Evolutionary conservation across 2,888 invertebrate species (phyloP).

Genomic region (Oasisia sp.): DNA sequence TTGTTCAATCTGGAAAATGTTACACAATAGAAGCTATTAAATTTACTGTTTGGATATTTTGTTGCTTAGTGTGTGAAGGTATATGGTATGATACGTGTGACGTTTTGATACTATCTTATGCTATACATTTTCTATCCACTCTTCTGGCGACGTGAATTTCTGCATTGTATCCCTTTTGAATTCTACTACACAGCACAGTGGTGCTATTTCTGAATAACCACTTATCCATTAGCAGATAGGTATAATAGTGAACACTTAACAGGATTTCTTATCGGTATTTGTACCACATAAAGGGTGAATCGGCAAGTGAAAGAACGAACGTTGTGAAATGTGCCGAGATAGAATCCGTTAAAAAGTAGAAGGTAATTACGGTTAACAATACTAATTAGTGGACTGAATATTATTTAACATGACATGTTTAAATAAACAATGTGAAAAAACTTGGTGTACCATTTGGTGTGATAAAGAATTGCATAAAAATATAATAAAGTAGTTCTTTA

Average conservation of each 20-base stretch:
- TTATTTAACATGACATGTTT: neutral
- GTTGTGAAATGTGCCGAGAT: neutral
- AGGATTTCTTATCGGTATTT: neutral
- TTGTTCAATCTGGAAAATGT: neutral
- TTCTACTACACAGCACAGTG: neutral
- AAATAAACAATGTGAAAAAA: neutral
- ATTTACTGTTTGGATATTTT: neutral
- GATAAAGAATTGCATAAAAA: constrained; percentile 3
- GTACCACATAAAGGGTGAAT: neutral
- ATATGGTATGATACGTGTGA: neutral
- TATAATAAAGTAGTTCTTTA: constrained; percentile 4
- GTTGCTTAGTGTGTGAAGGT: neutral
- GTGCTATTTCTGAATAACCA: neutral
- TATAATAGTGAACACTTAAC: neutral
- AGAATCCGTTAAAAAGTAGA: neutral
- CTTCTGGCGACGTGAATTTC: neutral
- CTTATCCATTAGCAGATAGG: neutral
- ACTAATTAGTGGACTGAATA: neutral
- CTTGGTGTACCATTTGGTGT: neutral
- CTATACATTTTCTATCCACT: neutral
- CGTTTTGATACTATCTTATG: neutral
- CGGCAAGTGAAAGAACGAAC: neutral
- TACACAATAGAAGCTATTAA: neutral
- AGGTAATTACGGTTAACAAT: neutral
- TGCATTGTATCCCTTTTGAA: neutral